Percentiles rank a stretch among this genome's conserved stretches.
Conservation (phyloP, 2,888 invertebrate genomes). For the Tinea pellionella region DNA sequence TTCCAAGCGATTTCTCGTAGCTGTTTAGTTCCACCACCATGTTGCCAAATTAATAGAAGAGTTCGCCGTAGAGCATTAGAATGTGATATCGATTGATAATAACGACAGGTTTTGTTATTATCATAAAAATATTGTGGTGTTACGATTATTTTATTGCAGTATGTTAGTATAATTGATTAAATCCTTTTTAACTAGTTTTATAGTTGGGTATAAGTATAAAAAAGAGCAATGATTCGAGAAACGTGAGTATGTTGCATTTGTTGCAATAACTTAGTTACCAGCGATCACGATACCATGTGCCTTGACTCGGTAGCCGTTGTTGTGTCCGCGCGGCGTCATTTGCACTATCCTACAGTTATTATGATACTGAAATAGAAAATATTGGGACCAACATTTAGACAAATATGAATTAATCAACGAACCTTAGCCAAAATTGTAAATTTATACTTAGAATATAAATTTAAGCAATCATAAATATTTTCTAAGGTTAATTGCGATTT, state of each 20-base stretch:
- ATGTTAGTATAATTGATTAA: slow-evolving; percentile 26
- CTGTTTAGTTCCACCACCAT: slow-evolving; percentile 53
- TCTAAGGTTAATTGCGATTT: no score
- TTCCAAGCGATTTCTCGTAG: slow-evolving; percentile 1
- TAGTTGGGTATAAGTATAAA: not conserved
- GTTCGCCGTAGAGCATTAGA: slow-evolving; percentile 51
- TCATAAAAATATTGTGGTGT: slow-evolving; percentile 43
- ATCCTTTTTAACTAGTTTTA: slow-evolving; percentile 49
- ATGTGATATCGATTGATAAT: slow-evolving; percentile 41
- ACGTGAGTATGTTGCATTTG: slow-evolving; percentile 37
- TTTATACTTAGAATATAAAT: not conserved
- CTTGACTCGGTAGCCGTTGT: slow-evolving; percentile 62
- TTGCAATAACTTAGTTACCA: slow-evolving; percentile 47
- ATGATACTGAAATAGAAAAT: slow-evolving; percentile 52
- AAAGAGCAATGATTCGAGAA: not conserved
- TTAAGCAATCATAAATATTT: slow-evolving; percentile 14
- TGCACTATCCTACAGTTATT: not conserved
- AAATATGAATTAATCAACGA: slow-evolving; percentile 59
- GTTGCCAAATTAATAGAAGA: slow-evolving; percentile 62
- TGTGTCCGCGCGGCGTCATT: slow-evolving; percentile 48
- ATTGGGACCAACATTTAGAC: slow-evolving; percentile 67
- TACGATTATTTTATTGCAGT: slow-evolving; percentile 39
- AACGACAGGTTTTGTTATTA: not conserved
- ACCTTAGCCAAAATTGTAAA: slow-evolving; percentile 25
- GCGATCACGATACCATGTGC: slow-evolving; percentile 65